Conservation (phyloP, 2,888 invertebrate species). For the Acrobeloides nanus region DNA sequence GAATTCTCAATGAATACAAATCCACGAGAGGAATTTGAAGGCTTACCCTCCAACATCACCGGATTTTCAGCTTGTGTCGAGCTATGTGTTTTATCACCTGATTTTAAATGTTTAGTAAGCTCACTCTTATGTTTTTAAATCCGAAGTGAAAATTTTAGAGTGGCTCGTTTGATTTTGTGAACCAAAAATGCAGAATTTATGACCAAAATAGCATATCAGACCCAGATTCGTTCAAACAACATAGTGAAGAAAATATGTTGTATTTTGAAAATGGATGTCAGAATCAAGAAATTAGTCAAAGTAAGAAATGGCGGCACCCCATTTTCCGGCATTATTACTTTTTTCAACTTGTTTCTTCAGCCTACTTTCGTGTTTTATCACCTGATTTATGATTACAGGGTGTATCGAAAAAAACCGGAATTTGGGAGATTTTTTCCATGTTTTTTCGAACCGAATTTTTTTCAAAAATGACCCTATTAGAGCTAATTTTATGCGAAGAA, state of each 20-base stretch:
- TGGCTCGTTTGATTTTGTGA: slow-evolving; percentile 35
- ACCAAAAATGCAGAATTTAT: slow-evolving; percentile 36
- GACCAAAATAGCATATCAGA: slow-evolving; percentile 36
- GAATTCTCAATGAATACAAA: slow-evolving; percentile 38
- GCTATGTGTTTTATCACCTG: slow-evolving; percentile 42
- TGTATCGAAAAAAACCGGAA: too few species aligned
- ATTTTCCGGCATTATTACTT: too few species aligned
- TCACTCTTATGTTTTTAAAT: background rate
- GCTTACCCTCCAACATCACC: slow-evolving; percentile 42
- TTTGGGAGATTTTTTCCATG: too few species aligned
- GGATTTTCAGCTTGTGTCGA: slow-evolving; percentile 51
- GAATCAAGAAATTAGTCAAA: too few species aligned
- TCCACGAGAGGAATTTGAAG: slow-evolving; percentile 48
- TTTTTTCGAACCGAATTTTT: too few species aligned
- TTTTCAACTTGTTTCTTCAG: too few species aligned
- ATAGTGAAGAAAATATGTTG: slow-evolving; percentile 27
- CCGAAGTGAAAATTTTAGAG: slow-evolving; percentile 27
- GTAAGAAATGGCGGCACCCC: too few species aligned
- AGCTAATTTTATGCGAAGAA: too few species aligned
- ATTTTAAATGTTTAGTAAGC: slow-evolving; percentile 40
- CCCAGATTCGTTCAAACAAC: slow-evolving; percentile 38
- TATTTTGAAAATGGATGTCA: slow-evolving; percentile 50
- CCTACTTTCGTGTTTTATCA: too few species aligned
- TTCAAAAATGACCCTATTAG: too few species aligned
- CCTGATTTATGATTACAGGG: too few species aligned